Conservation (phyloP, 2,888 invertebrate species). For the Drosophila aldrichi region DNA sequence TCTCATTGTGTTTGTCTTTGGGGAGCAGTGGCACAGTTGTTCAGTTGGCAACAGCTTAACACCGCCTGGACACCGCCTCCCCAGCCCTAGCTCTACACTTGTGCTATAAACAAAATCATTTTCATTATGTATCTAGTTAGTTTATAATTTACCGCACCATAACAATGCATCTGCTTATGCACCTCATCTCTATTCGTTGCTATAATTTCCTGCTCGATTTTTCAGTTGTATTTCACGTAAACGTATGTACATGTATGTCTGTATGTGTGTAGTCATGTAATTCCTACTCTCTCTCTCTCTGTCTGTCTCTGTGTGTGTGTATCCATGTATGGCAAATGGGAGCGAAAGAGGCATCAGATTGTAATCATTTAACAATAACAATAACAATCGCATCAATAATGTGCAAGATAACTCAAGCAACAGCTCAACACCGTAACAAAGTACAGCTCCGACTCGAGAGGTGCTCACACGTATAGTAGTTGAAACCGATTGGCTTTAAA, state of each 20-base stretch:
- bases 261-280: constrained; percentile 42
- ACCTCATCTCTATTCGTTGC: constrained; percentile 1
- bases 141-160: constrained; percentile 40
- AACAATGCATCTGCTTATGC: constrained; percentile 42
- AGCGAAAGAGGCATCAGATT: constrained; percentile 84
- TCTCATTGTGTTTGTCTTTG: constrained; percentile 14
- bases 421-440: constrained; percentile 11
- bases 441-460: constrained; percentile 21
- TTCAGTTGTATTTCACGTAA: background rate
- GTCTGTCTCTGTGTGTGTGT: too few species aligned
- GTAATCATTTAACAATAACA: constrained; percentile 58
- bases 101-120: constrained; percentile 16
- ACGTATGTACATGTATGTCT: constrained; percentile 12
- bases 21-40: constrained; percentile 4
- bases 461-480: constrained; percentile 71
- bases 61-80: background rate
- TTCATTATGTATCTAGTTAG: constrained; percentile 16
- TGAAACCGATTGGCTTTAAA: constrained; percentile 67
- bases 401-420: background rate
- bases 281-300: constrained; percentile 55
- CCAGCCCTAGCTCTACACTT: background rate
- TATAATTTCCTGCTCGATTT: constrained; percentile 37
- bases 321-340: constrained; percentile 83
- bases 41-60: background rate
- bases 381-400: background rate